phyloP scores from a whole-genome alignment of 2,888 invertebrate genomes.

The Nudaria mundana region DNA sequence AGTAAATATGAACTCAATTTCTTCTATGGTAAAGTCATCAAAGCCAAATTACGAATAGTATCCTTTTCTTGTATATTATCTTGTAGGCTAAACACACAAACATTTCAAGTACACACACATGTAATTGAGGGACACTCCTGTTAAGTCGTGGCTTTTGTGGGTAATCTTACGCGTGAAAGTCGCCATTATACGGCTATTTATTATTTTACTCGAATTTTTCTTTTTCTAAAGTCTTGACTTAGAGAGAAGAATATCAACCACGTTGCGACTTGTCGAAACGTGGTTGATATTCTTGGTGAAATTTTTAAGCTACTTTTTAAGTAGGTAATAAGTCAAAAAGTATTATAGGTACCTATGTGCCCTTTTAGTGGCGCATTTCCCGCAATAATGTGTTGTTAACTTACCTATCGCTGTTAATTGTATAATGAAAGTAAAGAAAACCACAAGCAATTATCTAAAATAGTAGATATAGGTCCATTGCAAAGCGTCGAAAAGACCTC shows the following conservation, averaged over 20 bases:
- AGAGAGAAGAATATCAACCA: too few relatives aligned
- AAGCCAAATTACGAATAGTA: too few relatives aligned
- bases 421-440: too few relatives aligned
- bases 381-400: constrained; percentile 51
- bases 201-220: constrained; percentile 71
- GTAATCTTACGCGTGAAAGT: constrained; percentile 80
- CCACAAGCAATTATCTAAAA: too few relatives aligned
- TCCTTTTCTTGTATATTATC: constrained; percentile 25
- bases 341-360: constrained; percentile 67
- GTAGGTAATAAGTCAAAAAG: constrained; percentile 52
- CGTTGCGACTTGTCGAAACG: constrained; percentile 61
- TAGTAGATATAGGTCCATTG: too few relatives aligned
- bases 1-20: too few relatives aligned
- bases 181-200: constrained; percentile 78
- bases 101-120: too few relatives aligned
- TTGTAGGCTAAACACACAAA: constrained; percentile 33
- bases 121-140: constrained; percentile 75
- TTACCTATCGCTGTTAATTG: not conserved
- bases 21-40: too few relatives aligned
- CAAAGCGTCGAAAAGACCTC: constrained; percentile 27
- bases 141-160: constrained; percentile 77
- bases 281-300: constrained; percentile 60
- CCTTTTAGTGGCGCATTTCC: constrained; percentile 58
- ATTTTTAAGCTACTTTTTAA: constrained; percentile 52
- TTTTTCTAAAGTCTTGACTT: constrained; percentile 69